These are phyloP conservation scores for Lasioglossum leucozonium DNA, from an alignment of 2,888 invertebrate genomes.

Conservation along the genomic window DNA sequence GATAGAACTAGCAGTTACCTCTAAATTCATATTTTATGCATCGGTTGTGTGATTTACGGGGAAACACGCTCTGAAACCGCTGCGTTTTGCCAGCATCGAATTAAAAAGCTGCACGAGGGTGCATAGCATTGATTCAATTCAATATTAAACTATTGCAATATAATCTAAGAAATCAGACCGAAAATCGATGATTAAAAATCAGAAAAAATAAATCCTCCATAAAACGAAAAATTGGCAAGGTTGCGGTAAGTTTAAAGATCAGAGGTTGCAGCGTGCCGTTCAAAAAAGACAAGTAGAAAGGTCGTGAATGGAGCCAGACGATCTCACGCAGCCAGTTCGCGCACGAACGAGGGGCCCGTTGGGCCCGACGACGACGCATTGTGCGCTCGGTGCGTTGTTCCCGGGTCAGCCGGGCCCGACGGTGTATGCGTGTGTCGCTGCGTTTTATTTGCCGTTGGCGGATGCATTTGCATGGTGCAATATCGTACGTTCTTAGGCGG, in stretches of 20 bases:
- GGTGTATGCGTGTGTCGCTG: conserved; percentile 34
- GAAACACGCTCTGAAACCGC: neutral
- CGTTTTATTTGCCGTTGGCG: conserved; percentile 72
- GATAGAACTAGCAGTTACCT: neutral
- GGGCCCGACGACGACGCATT: conserved; percentile 24
- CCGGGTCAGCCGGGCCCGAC: conserved; percentile 42
- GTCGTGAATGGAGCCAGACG: conserved; percentile 1
- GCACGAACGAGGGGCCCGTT: conserved; percentile 17
- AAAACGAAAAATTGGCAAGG: neutral
- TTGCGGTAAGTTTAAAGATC: neutral
- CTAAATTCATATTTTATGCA: neutral
- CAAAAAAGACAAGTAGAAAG: neutral
- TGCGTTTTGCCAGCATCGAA: neutral
- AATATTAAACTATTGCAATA: neutral
- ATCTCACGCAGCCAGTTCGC: neutral
- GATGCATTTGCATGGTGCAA: conserved; percentile 83
- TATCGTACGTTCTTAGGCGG: conserved; percentile 84
- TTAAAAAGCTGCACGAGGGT: neutral
- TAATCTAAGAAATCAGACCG: too few species aligned
- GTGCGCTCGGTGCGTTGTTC: conserved; percentile 50
- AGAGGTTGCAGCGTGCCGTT: neutral
- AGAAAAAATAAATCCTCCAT: fast-evolving
- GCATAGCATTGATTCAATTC: neutral
- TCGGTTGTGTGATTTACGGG: neutral
- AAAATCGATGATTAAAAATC: neutral